Percentiles rank a stretch among this genome's conserved stretches.
Evolutionary conservation across 2,113 vertebrate genomes (phyloP).

Genomic region (Machaerirhynchus nigripectus): DNA sequence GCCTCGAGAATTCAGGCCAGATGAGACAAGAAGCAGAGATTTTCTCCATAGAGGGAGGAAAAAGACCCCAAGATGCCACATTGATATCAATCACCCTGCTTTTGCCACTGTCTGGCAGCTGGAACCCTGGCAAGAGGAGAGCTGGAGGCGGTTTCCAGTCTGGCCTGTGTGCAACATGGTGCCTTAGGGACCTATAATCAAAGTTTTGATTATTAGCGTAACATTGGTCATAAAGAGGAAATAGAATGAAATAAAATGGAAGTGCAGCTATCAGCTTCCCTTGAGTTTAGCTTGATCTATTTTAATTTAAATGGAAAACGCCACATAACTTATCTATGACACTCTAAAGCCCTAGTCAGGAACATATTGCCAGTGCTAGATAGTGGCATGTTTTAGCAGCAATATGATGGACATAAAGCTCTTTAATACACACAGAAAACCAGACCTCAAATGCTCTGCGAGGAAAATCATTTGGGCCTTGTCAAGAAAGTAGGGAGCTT

Average conservation of each 20-base stretch:
- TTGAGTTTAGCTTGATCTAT: slow-evolving; percentile 34
- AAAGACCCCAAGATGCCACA: neutral
- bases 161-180: neutral
- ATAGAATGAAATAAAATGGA: slow-evolving; percentile 23
- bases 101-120: neutral
- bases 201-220: slow-evolving; percentile 2
- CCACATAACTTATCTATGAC: slow-evolving; percentile 11
- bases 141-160: neutral
- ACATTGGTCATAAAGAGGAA: slow-evolving; percentile 21
- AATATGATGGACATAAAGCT: neutral
- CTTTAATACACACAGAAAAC: neutral
- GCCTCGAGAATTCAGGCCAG: neutral
- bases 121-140: neutral
- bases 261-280: slow-evolving; percentile 9
- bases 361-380: neutral
- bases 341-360: slow-evolving; percentile 21
- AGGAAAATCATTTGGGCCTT: neutral
- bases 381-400: neutral
- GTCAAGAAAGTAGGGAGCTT: neutral
- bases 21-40: neutral
- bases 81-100: neutral
- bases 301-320: slow-evolving; percentile 47
- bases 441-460: neutral
- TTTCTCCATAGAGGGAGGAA: neutral
- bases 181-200: neutral